Base-by-base conservation (phyloP, 1,140 invertebrate species). In the Oryctes rhinoceros region DNA sequence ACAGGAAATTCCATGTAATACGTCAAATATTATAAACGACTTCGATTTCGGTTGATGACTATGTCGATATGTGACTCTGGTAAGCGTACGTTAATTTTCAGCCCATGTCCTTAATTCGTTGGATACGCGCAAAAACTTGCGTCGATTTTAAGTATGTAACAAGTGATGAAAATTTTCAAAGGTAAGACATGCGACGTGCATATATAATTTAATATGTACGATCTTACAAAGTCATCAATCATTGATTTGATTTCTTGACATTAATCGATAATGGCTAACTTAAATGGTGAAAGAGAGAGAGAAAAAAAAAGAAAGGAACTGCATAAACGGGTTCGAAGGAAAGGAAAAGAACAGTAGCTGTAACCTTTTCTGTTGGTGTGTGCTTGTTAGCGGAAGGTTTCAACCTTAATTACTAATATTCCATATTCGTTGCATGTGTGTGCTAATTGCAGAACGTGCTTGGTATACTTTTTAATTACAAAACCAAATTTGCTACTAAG, bases 1-100 rank as follows among this genome's bases (percentile, higher is more conserved):
- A n/a, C 53, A 59, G 53, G 53, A 59, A 59, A 59, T 59, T 59
- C 53, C 53, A 18, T 59, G 53, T 59, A 59, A 59, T 59, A 59
- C 15, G 53, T 59, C 53, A 59, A 59, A 59, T 18, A 18, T 59
- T 59, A 59, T 59, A 59, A 59, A 59, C n/a, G 4, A 59, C 53
- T 59, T 59, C 53, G 15, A n/a, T 15, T 15, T 59, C 53, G 15
- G 18, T 59, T 59, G 10, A 15, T 59, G 18, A 15, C 10, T 59
- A 18, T 18, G 15, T 59, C n/a, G n/a, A 59, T 59, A 59, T n/a
- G n/a, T n/a, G n/a, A n/a, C 18, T 5, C 53, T 59, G 53, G 15
- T 59, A 59, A 59, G n/a, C 4, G 53, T n/a, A 59, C 18, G 53
- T 59, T n/a, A 59, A n/a, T 59, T 59, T 59, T 15, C 53, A 15